Evolutionary conservation across 2,888 invertebrate genomes (phyloP).

Genomic region (Eucriotettix oculatus): DNA sequence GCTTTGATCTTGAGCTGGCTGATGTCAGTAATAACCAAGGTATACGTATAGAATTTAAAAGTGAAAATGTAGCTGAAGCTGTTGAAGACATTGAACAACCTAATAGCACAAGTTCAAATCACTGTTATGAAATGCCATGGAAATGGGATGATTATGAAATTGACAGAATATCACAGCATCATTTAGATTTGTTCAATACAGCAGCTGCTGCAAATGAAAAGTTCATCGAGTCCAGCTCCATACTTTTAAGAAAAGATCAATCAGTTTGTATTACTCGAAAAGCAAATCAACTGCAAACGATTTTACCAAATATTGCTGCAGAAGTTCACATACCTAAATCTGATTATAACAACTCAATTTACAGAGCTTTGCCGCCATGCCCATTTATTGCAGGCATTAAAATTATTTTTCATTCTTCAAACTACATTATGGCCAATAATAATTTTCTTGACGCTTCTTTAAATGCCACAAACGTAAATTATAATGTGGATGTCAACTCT

Average conservation of each 20-base stretch:
- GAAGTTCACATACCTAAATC: not conserved
- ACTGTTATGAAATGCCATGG: constrained; percentile 19
- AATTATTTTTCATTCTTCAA: not conserved
- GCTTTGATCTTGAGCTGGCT: constrained; percentile 21
- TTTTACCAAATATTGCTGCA: not conserved
- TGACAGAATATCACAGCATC: constrained; percentile 1
- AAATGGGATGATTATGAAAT: constrained; percentile 17
- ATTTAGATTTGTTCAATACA: constrained; percentile 12
- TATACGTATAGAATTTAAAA: constrained; percentile 64
- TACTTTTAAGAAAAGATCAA: constrained; percentile 19
- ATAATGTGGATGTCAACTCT: too few species aligned
- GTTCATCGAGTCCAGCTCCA: constrained; percentile 22
- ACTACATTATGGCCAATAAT: not conserved
- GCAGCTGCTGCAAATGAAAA: constrained; percentile 24
- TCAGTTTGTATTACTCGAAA: constrained; percentile 14
- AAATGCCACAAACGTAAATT: too few species aligned
- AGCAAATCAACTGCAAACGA: not conserved
- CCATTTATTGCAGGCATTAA: not conserved
- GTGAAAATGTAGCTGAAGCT: constrained; percentile 72
- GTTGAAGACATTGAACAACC: constrained; percentile 35
- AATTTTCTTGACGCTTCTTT: not conserved
- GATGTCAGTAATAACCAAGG: constrained; percentile 26
- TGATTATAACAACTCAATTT: not conserved
- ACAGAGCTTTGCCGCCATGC: not conserved
- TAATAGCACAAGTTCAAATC: constrained; percentile 11